Conservation (phyloP, 1,140 invertebrate species). For the Ericerus pela region DNA sequence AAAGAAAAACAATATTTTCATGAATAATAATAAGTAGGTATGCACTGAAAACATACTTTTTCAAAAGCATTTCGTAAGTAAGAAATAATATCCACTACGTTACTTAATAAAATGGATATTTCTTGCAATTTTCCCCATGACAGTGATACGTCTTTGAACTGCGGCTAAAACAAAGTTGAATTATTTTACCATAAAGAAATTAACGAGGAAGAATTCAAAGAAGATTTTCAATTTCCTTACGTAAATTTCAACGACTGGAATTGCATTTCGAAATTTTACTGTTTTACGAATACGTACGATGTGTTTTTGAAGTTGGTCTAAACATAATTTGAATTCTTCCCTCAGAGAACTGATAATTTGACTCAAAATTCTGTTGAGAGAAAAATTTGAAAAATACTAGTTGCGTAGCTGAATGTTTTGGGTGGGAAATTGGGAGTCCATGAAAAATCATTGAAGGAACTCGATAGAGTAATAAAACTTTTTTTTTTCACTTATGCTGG, state of each 20-base stretch:
- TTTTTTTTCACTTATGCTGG: too few relatives aligned
- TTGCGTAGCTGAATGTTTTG: too few relatives aligned
- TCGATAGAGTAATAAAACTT: too few relatives aligned
- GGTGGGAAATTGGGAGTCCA: too few relatives aligned
- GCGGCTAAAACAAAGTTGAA: not conserved
- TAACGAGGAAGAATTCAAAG: too few relatives aligned
- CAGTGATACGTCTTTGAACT: slow-evolving; percentile 4
- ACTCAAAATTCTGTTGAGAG: not conserved
- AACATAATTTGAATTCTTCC: not conserved
- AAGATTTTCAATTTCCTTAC: too few relatives aligned
- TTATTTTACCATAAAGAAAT: not conserved
- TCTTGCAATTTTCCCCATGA: not conserved
- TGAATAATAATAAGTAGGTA: too few relatives aligned
- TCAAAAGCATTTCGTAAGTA: not conserved
- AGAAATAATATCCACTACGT: not conserved
- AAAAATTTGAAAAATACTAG: too few relatives aligned
- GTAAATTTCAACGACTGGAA: slow-evolving; percentile 4
- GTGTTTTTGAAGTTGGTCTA: not conserved
- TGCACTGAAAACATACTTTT: not conserved
- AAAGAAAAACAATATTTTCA: too few relatives aligned
- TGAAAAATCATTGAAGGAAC: too few relatives aligned
- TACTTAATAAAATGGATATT: not conserved
- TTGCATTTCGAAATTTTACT: not conserved
- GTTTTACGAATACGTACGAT: not conserved
- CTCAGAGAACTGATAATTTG: not conserved